A percentile compares a stretch with the other conserved stretches of the same genome.
phyloP scores from a whole-genome alignment of 1,140 invertebrate genomes.

The Arion vulgaris region DNA sequence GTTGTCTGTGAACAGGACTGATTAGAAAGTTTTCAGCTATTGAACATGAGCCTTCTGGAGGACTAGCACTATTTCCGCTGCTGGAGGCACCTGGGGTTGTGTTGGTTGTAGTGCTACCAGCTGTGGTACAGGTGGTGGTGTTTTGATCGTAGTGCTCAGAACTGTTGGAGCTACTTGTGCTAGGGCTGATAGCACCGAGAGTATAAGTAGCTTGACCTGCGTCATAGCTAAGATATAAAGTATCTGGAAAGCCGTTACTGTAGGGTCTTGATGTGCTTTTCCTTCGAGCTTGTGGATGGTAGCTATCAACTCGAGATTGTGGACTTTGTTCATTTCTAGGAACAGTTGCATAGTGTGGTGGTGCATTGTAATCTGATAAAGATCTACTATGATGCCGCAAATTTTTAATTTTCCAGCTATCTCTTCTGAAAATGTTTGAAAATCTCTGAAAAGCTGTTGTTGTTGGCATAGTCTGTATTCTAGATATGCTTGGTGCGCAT shows the following conservation, averaged over 20 bases:
- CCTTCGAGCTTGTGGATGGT: neutral
- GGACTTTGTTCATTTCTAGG: slow-evolving; percentile 10
- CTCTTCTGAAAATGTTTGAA: slow-evolving; percentile 29
- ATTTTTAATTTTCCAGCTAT: slow-evolving; percentile 19
- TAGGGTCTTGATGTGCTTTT: neutral
- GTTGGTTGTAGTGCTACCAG: slow-evolving; percentile 8
- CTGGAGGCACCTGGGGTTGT: neutral
- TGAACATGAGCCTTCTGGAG: neutral
- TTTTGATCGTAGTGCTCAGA: neutral
- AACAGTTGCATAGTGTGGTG: slow-evolving; percentile 31
- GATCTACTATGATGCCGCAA: neutral
- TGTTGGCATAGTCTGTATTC: slow-evolving; percentile 9
- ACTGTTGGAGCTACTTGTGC: slow-evolving; percentile 33
- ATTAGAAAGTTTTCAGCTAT: neutral
- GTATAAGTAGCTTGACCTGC: neutral
- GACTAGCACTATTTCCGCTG: slow-evolving; percentile 12
- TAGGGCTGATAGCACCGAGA: slow-evolving; percentile 7
- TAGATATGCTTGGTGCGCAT: neutral
- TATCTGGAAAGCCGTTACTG: slow-evolving; percentile 20
- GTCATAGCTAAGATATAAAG: slow-evolving; percentile 29
- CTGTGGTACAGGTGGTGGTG: neutral
- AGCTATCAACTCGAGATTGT: neutral
- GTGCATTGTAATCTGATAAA: slow-evolving; percentile 1
- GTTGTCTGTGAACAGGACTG: slow-evolving; percentile 5
- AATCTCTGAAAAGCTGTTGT: slow-evolving; percentile 35